Evolutionary conservation across 2,888 invertebrate species (phyloP).

Genomic region (Lithophane socia): DNA sequence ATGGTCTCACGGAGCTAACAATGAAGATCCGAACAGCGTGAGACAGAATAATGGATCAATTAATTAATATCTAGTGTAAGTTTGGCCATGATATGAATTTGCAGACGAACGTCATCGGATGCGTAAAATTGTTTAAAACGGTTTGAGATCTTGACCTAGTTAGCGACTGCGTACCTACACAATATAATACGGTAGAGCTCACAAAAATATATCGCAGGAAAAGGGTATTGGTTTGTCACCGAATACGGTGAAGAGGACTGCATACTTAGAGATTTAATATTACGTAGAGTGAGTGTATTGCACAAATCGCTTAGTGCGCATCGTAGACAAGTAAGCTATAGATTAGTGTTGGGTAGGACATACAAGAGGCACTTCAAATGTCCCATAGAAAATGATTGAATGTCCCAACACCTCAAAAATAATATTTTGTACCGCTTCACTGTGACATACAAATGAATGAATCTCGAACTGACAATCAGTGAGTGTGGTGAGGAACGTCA

Average conservation of each 20-base stretch:
- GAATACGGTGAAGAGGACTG: too few species aligned
- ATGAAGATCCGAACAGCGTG: constrained; percentile 51
- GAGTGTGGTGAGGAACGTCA: too few species aligned
- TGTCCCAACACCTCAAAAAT: too few species aligned
- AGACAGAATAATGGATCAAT: constrained; percentile 63
- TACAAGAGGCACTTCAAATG: too few species aligned
- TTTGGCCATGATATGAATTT: constrained; percentile 58
- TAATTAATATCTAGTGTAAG: constrained; percentile 58
- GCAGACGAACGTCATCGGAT: constrained; percentile 44
- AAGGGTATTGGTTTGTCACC: background rate
- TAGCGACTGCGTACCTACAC: constrained; percentile 24
- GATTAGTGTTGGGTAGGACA: too few species aligned
- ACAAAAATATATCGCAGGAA: background rate
- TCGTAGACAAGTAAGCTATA: too few species aligned
- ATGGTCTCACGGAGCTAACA: constrained; percentile 68
- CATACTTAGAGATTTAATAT: background rate
- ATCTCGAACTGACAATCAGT: too few species aligned
- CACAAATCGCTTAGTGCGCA: too few species aligned
- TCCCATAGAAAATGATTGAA: too few species aligned
- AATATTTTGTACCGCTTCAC: too few species aligned
- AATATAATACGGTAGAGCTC: background rate
- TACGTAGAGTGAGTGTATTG: too few species aligned
- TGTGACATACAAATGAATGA: too few species aligned
- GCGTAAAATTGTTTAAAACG: constrained; percentile 62
- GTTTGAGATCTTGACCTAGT: constrained; percentile 64